Conservation (phyloP, 2,113 vertebrate genomes). For the Mustela nigripes region DNA sequence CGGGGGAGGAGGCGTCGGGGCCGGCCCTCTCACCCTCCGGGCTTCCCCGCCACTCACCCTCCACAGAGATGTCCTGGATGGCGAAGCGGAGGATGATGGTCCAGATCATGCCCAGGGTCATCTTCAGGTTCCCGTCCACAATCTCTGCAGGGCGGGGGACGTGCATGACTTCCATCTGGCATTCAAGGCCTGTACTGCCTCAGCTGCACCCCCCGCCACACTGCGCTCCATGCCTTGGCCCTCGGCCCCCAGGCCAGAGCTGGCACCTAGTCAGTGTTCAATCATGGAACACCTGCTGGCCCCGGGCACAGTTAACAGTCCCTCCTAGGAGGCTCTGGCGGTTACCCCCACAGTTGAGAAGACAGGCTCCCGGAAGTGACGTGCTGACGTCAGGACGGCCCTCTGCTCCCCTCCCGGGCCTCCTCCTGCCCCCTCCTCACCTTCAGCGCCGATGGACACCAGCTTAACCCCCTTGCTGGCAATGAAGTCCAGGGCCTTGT, state of each 20-base stretch:
- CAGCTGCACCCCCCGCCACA: too few species aligned
- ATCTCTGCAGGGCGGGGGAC: constrained; percentile 87
- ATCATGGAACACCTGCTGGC: neutral
- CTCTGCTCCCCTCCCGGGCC: rapidly evolving
- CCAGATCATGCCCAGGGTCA: constrained; percentile 98
- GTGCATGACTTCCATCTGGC: neutral
- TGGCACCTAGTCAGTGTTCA: neutral
- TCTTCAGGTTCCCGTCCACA: constrained; percentile 94
- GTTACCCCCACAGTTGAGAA: neutral
- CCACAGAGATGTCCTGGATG: constrained; percentile 97
- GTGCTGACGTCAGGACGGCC: neutral
- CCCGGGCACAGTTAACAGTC: neutral
- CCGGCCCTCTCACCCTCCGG: neutral
- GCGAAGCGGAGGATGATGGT: constrained; percentile 96
- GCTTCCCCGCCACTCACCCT: constrained; percentile 85
- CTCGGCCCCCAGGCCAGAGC: neutral
- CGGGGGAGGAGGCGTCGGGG: neutral
- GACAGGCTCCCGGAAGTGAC: neutral
- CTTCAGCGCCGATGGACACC: constrained; percentile 87
- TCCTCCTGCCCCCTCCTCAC: constrained; percentile 53
- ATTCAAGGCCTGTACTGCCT: neutral
- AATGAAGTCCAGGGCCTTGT: constrained; percentile 96
- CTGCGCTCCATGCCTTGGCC: neutral
- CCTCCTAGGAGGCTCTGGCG: neutral
- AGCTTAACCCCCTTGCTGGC: constrained; percentile 94